Evolutionary conservation across 2,797 vertebrate species (phyloP).

Genomic region (Crenichthys baileyi): DNA sequence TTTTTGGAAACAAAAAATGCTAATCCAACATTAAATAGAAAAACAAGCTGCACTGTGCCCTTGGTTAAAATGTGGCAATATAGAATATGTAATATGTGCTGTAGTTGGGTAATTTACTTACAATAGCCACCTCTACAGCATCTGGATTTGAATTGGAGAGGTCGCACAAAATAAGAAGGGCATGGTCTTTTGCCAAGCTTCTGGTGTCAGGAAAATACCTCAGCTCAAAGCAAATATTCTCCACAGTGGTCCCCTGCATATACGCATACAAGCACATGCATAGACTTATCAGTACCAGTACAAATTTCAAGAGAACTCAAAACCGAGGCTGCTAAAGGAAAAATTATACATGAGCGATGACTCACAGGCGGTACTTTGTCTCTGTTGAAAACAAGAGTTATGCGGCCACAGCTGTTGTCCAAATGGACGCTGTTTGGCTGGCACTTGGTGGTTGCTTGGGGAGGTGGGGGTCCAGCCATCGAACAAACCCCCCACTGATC

Average conservation of each 20-base stretch:
- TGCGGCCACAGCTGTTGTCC: conserved; percentile 92
- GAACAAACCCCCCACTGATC: conserved; percentile 91
- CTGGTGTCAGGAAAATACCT: conserved; percentile 88
- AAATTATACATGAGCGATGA: neutral
- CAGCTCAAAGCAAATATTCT: conserved; percentile 92
- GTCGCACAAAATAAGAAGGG: conserved; percentile 90
- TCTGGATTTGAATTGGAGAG: conserved; percentile 85
- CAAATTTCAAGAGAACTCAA: neutral
- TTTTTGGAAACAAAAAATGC: too few species aligned
- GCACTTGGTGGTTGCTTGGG: conserved; percentile 83
- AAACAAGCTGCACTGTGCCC: neutral
- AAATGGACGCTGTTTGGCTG: conserved; percentile 88
- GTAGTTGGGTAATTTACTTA: conserved; percentile 78
- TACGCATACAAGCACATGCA: conserved; percentile 15
- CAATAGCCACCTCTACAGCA: conserved; percentile 92
- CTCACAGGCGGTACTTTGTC: conserved; percentile 92
- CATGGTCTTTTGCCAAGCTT: conserved; percentile 85
- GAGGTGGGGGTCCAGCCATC: conserved; percentile 71
- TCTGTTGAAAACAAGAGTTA: conserved; percentile 91
- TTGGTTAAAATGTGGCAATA: neutral
- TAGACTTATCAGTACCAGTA: conserved; percentile 4
- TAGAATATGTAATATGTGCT: neutral
- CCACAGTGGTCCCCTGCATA: conserved; percentile 92
- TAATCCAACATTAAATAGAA: neutral
- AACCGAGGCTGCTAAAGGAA: neutral